phyloP scores from a whole-genome alignment of 2,888 invertebrate genomes.

The Phyllotreta striolata region DNA sequence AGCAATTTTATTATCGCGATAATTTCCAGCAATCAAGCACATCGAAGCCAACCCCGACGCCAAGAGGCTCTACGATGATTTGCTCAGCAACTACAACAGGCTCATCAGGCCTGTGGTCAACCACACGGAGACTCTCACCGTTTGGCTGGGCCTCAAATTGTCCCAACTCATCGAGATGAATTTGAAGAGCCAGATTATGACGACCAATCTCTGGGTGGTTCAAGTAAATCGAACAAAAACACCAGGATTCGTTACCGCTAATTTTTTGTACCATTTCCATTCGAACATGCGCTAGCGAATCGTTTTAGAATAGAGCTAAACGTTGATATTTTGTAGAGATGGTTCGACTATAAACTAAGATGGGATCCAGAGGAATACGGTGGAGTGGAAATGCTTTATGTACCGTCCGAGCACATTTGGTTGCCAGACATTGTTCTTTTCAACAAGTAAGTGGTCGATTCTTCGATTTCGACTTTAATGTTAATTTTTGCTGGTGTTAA shows the following conservation, averaged over 20 bases:
- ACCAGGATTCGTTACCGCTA: no score
- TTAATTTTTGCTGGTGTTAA: conserved; percentile 42
- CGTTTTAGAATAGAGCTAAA: no score
- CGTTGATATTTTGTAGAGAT: conserved; percentile 82
- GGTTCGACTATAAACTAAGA: conserved; percentile 88
- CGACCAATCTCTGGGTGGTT: conserved; percentile 93
- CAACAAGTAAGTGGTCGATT: conserved; percentile 75
- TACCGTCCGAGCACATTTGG: conserved; percentile 97
- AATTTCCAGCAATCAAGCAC: conserved; percentile 59
- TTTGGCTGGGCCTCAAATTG: conserved; percentile 87
- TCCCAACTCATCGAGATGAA: conserved; percentile 93
- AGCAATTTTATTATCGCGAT: no score
- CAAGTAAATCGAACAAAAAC: no score
- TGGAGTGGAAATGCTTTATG: conserved; percentile 88
- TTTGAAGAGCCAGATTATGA: conserved; percentile 93
- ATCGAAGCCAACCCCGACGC: conserved; percentile 91
- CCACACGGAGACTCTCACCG: conserved; percentile 90
- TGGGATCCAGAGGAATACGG: conserved; percentile 94
- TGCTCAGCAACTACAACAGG: conserved; percentile 94
- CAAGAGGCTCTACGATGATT: conserved; percentile 93
- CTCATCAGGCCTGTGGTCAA: conserved; percentile 93
- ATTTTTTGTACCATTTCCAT: no score
- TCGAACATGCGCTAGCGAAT: no score
- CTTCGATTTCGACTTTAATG: no score
- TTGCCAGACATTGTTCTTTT: conserved; percentile 94